These are phyloP conservation scores for Saccopteryx leptura DNA, from an alignment of 2,113 vertebrate species.

Conservation along the genomic window DNA sequence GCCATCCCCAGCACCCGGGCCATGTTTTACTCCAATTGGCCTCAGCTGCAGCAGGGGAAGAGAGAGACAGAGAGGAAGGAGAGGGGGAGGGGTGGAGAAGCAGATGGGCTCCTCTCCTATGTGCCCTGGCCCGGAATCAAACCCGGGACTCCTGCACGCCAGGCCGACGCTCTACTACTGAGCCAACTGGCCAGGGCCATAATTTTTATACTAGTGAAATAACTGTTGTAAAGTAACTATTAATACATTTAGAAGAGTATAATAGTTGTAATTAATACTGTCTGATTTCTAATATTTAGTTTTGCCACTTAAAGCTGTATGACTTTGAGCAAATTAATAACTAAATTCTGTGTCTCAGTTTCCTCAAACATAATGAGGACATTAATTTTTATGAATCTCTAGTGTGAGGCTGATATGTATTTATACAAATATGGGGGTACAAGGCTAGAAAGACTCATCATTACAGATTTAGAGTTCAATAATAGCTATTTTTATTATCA, in stretches of 20 bases:
- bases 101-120: no score
- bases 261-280: neutral
- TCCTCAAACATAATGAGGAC: neutral
- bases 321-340: neutral
- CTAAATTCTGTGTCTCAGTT: neutral
- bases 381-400: neutral
- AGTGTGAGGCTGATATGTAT: neutral
- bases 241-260: neutral
- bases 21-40: no score
- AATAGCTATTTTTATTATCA: neutral
- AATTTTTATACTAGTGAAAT: constrained; percentile 1
- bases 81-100: no score
- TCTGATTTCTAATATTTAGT: neutral
- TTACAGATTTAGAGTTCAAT: neutral
- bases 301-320: neutral
- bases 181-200: no score
- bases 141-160: no score
- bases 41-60: no score
- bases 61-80: no score
- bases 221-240: neutral
- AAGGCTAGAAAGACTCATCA: neutral
- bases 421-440: neutral
- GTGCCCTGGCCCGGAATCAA: no score
- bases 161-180: no score
- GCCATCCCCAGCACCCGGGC: no score